These are phyloP conservation scores for Sinocyclocheilus rhinocerous DNA, from an alignment of 2,113 vertebrate species.

Conservation along the genomic window DNA sequence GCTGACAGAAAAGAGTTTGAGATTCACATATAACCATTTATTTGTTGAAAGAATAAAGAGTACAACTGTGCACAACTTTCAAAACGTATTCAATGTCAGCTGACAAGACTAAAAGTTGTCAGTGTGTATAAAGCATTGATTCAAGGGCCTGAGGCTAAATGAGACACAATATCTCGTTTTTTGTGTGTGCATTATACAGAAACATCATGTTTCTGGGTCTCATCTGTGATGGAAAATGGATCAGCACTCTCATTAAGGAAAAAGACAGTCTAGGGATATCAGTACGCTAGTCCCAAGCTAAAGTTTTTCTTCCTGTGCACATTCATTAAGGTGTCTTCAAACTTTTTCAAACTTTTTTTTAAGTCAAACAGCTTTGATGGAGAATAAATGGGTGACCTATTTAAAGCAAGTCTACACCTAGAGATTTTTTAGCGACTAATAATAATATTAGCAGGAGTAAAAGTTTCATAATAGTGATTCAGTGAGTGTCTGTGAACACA, in stretches of 20 bases:
- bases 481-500: neutral
- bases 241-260: conserved; percentile 19
- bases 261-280: conserved; percentile 31
- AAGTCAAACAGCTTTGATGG: conserved; percentile 43
- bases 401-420: conserved; percentile 12
- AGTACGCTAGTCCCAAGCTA: conserved; percentile 20
- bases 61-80: neutral
- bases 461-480: neutral
- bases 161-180: neutral
- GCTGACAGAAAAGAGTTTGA: neutral
- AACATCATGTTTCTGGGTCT: conserved; percentile 24
- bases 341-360: conserved; percentile 9
- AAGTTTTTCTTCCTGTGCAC: conserved; percentile 29
- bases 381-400: conserved; percentile 47
- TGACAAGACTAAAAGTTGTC: neutral
- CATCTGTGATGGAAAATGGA: conserved; percentile 44
- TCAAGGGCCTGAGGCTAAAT: neutral
- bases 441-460: neutral
- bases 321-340: conserved; percentile 35
- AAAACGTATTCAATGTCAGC: neutral
- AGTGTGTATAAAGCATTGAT: neutral
- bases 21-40: neutral
- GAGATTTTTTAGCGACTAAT: neutral
- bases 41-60: neutral
- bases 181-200: neutral